phyloP scores from a whole-genome alignment of 2,888 invertebrate genomes.

The Aspidapion aeneum region DNA sequence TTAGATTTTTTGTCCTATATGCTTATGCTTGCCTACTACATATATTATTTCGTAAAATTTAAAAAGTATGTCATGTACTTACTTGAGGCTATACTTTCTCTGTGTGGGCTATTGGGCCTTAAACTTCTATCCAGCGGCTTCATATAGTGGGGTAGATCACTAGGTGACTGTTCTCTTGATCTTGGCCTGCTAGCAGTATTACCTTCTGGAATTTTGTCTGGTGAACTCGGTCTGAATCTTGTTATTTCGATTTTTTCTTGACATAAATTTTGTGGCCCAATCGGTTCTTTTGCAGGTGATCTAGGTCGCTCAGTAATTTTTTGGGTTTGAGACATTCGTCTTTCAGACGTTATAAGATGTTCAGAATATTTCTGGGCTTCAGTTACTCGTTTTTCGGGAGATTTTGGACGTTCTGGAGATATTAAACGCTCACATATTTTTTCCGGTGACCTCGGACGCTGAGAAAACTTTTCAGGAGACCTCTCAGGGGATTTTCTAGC shows the following conservation, averaged over 20 bases:
- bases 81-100: conserved; percentile 22
- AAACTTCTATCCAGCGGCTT: conserved; percentile 38
- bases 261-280: too few species aligned
- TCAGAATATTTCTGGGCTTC: too few species aligned
- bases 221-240: conserved; percentile 21
- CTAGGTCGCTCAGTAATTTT: neutral
- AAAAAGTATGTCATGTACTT: too few species aligned
- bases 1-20: neutral
- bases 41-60: neutral
- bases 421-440: neutral
- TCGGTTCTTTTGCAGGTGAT: too few species aligned
- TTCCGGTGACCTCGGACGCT: neutral
- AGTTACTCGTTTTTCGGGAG: too few species aligned
- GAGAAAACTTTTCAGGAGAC: conserved; percentile 17
- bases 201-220: conserved; percentile 21
- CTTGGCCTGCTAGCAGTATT: conserved; percentile 6
- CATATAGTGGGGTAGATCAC: conserved; percentile 42
- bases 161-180: conserved; percentile 21
- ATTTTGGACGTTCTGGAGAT: conserved; percentile 21
- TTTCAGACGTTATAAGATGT: too few species aligned
- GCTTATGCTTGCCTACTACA: too few species aligned
- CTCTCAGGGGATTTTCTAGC: conserved; percentile 2
- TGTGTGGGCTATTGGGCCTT: conserved; percentile 32
- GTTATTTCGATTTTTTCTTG: conserved; percentile 21
- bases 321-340: too few species aligned